Percentiles rank a stretch among this genome's conserved stretches.
Conservation (phyloP, 2,797 vertebrate species). For the Tauraco hartlaubi region DNA sequence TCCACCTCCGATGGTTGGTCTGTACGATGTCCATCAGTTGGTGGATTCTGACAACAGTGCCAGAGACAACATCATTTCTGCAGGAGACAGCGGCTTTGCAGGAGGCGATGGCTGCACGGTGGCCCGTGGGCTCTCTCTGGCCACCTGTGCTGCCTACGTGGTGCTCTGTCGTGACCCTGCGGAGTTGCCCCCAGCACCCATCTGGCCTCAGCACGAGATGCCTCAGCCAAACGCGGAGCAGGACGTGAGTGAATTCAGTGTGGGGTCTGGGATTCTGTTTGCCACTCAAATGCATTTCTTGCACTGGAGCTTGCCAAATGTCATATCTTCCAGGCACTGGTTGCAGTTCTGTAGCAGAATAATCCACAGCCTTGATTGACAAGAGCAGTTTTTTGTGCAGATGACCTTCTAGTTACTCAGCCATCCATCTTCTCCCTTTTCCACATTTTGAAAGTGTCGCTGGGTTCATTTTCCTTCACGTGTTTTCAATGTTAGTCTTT, state of each 20-base stretch:
- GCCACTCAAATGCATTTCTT: neutral
- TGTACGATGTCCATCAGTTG: neutral
- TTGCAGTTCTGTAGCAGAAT: neutral
- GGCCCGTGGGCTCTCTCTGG: no score
- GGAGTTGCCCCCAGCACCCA: neutral
- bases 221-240: neutral
- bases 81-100: no score
- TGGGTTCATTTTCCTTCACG: neutral
- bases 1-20: neutral
- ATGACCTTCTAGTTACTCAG: neutral
- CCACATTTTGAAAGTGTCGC: neutral
- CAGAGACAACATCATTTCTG: neutral
- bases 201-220: neutral
- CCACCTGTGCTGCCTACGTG: neutral
- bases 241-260: neutral
- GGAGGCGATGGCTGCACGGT: neutral
- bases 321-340: neutral
- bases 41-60: neutral
- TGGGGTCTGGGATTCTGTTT: neutral
- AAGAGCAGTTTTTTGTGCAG: neutral
- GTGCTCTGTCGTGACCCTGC: fast-evolving
- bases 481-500: neutral
- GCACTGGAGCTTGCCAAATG: neutral
- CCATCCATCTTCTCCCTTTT: neutral
- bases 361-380: neutral